Evolutionary conservation across 2,797 vertebrate species (phyloP), one percentile per base, ranked within the genome.

Genomic region (Tokudaia tokunoshimensis): DNA sequence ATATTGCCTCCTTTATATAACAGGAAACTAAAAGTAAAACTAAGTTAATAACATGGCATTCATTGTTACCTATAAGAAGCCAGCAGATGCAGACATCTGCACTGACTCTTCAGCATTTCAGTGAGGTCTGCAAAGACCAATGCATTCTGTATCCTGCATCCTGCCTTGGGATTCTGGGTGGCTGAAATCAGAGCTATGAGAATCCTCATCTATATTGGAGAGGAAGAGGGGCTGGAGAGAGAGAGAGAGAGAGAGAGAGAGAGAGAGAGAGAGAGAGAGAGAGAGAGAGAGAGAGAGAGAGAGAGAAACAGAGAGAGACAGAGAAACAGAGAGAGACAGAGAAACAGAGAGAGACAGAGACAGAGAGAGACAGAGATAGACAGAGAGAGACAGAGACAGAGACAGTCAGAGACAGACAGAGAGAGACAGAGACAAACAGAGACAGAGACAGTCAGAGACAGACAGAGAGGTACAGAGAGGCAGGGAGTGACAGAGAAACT

Each of bases 11-110:
- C 24, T 72, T 17, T 72, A 74, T 63, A 31, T 59, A 72, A 61
- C 26, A 34, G 70, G 75, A 96, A 95, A 80, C 85, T 70, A 52
- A 95, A 95, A 89, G 31, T 47, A 19, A 55, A 86, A 79, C 20
- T 61, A 91, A 63, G 13, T 85, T 92, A 84, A 87, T 26, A 72
- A 81, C 79, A 61, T 41, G 37, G 1, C 5, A 20, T 89, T 85
- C 59, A 78, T 47, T 92, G 75, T 78, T 74, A 50, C 6, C 41
- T 19, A 1, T 34, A 61, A 80, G 83, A 91, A 80, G 44, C 75
- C 84, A 17, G 37, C 47, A 67, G 31, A 63, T 4, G 9, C 20
- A 95, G 24, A 2, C 22, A 59, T 90, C 63, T 93, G 63, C 22
- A 41, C 52, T 79, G 41, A n/a, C 37, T 95, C 70, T 57, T 67